Conservation (phyloP, 2,797 vertebrate genomes). For the Sylvia borin region DNA sequence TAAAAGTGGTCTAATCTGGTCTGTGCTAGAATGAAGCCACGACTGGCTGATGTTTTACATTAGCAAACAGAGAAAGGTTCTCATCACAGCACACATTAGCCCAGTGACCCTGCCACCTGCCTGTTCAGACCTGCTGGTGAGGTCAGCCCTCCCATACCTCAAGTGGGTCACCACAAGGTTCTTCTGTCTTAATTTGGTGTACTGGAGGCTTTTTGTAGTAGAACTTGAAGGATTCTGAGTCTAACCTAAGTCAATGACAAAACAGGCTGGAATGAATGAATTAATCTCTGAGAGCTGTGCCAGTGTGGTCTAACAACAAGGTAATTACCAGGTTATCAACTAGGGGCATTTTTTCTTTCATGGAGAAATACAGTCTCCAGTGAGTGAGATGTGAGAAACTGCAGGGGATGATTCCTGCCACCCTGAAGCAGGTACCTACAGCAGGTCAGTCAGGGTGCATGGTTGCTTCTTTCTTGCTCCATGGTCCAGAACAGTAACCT, state of each 20-base stretch:
- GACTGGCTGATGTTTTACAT: background rate
- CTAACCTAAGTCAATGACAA: background rate
- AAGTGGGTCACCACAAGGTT: background rate
- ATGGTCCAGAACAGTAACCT: background rate
- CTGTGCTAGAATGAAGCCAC: constrained; percentile 16
- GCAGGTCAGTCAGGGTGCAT: background rate
- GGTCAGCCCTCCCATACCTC: background rate
- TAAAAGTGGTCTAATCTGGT: constrained; percentile 27
- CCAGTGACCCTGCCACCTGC: background rate
- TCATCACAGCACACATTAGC: background rate
- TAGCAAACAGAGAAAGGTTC: background rate
- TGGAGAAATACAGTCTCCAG: background rate
- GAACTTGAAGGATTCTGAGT: background rate
- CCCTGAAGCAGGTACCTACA: background rate
- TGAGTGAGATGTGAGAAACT: background rate
- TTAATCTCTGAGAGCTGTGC: background rate
- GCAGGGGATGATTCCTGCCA: background rate
- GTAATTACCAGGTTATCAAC: background rate
- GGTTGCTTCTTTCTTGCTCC: background rate
- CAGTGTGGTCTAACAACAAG: background rate
- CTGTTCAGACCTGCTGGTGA: background rate
- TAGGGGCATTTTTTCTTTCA: background rate
- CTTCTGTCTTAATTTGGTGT: background rate
- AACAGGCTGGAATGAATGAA: background rate
- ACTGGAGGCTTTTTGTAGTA: background rate